Percentiles rank a stretch among this genome's conserved stretches.
phyloP scores from a whole-genome alignment of 2,888 invertebrate genomes.

The Caenorhabditis parvicauda region DNA sequence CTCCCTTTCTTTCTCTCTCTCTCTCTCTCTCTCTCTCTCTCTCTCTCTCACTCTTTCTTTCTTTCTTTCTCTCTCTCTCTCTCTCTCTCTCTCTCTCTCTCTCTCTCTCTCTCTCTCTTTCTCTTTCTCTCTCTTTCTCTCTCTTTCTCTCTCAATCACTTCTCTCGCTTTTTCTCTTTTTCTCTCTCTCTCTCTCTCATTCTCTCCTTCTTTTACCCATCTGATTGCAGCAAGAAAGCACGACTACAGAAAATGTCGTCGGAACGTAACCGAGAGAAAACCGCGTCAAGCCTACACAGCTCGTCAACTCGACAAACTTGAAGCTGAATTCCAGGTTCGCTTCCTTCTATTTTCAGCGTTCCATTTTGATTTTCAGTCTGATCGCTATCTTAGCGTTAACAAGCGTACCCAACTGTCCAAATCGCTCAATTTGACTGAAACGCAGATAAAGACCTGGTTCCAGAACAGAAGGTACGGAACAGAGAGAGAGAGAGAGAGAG shows the following conservation, averaged over 20 bases:
- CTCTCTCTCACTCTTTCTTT: too few species aligned
- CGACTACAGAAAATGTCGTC: constrained; percentile 77
- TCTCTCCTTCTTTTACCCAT: too few species aligned
- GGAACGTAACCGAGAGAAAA: constrained; percentile 86
- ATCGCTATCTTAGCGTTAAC: constrained; percentile 92
- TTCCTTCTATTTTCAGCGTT: background rate
- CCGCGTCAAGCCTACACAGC: constrained; percentile 94
- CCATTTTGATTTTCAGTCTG: constrained; percentile 68
- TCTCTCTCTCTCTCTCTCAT: too few species aligned
- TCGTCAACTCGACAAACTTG: constrained; percentile 84
- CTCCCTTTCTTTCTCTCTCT: background rate
- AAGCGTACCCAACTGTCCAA: constrained; percentile 90
- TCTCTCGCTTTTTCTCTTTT: too few species aligned
- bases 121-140: constrained; percentile 1
- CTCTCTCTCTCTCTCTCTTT: background rate
- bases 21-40: background rate
- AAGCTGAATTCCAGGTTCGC: constrained; percentile 83
- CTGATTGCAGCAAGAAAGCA: constrained; percentile 71
- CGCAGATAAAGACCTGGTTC: constrained; percentile 95
- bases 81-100: background rate
- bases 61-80: constrained; percentile 1
- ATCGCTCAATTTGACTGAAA: constrained; percentile 82
- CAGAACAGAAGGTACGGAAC: constrained; percentile 74
- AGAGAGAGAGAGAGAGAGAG: background rate
- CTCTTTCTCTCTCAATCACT: too few species aligned